Evolutionary conservation across 2,888 invertebrate species (phyloP).

Genomic region (Conus canariensis): DNA sequence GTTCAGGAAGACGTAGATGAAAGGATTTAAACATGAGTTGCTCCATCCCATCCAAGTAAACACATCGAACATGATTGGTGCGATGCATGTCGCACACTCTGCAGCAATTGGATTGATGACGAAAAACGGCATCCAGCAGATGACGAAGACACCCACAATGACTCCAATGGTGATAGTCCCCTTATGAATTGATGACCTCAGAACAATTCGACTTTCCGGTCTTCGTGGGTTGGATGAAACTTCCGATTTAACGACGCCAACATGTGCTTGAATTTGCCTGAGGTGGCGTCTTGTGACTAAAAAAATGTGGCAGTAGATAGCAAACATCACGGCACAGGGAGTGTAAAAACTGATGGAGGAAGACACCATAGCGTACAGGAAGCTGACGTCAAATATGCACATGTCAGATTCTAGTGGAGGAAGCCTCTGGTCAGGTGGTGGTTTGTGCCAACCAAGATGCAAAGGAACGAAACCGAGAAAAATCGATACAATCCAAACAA

Average conservation of each 20-base stretch:
- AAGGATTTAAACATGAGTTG: slow-evolving; percentile 97
- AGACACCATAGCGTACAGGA: slow-evolving; percentile 96
- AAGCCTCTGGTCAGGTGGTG: slow-evolving; percentile 7
- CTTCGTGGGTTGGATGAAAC: too few species aligned
- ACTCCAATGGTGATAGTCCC: slow-evolving; percentile 98
- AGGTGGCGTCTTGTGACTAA: slow-evolving; percentile 86
- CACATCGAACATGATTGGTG: slow-evolving; percentile 88
- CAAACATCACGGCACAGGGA: slow-evolving; percentile 99
- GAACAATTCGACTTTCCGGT: background rate
- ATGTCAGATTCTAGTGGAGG: slow-evolving; percentile 39
- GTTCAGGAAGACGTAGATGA: slow-evolving; percentile 99
- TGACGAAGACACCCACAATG: slow-evolving; percentile 97
- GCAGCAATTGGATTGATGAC: slow-evolving; percentile 97
- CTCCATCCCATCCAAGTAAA: slow-evolving; percentile 99
- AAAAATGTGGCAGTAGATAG: slow-evolving; percentile 94
- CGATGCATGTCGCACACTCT: slow-evolving; percentile 97
- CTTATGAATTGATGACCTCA: slow-evolving; percentile 86
- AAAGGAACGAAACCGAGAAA: slow-evolving; percentile 98
- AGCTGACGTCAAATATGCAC: slow-evolving; percentile 95
- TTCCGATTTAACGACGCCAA: background rate
- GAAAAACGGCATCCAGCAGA: slow-evolving; percentile 99
- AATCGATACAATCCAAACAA: slow-evolving; percentile 95
- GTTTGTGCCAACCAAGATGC: slow-evolving; percentile 55
- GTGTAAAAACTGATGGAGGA: slow-evolving; percentile 98
- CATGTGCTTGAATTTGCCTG: background rate